Conservation (phyloP, 2,797 vertebrate genomes). For the Pelobates cultripes region DNA sequence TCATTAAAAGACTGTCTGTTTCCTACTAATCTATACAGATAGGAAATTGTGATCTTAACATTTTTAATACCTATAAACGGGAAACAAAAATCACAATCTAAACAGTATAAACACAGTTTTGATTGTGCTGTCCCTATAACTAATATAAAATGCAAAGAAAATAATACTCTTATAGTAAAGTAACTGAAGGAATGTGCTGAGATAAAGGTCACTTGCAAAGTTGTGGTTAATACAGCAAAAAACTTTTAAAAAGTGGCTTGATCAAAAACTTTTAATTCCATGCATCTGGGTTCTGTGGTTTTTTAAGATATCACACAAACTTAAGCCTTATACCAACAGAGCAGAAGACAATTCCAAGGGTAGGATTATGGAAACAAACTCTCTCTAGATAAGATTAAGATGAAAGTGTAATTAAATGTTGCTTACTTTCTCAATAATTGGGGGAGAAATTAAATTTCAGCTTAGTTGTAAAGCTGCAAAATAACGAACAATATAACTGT, state of each 20-base stretch:
- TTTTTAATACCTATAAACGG: not conserved
- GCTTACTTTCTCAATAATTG: constrained; percentile 43
- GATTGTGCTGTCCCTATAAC: not conserved
- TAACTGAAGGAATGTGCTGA: not conserved
- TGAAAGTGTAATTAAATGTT: constrained; percentile 64
- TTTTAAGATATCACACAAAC: constrained; percentile 59
- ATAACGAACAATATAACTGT: constrained; percentile 18
- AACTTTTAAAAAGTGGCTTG: constrained; percentile 45
- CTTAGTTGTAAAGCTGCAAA: constrained; percentile 11
- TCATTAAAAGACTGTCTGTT: not conserved
- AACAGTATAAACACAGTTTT: not conserved
- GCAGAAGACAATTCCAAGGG: constrained; percentile 56
- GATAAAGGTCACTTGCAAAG: constrained; percentile 57
- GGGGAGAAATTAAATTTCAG: constrained; percentile 15
- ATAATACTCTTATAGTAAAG: not conserved
- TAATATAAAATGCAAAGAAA: not conserved
- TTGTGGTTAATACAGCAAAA: constrained; percentile 38
- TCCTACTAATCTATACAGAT: not conserved
- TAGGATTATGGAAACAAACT: constrained; percentile 61
- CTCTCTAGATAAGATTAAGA: constrained; percentile 61
- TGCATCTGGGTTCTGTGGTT: constrained; percentile 27
- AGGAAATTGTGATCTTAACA: not conserved
- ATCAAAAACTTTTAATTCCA: constrained; percentile 53
- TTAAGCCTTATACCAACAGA: constrained; percentile 62
- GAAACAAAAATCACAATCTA: not conserved